Base-by-base conservation (phyloP, 2,113 vertebrate species). In the Benitochromis conjunctus region DNA sequence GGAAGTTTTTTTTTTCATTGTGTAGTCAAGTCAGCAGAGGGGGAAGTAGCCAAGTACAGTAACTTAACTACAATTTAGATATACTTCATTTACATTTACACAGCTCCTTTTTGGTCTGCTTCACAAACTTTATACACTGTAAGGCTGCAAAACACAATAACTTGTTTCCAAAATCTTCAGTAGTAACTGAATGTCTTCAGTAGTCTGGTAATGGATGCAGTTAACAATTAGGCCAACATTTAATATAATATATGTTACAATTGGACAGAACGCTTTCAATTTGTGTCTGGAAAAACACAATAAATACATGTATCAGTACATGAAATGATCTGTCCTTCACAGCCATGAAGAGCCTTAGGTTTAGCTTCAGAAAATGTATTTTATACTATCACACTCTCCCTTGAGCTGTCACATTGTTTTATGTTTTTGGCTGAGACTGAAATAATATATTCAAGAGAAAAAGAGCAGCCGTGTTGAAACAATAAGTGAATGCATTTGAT, bases 181-280 rank as follows among this genome's bases (percentile, higher is more conserved):
- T 14, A 48, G 1, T 48, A 16, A 48, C 46, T 48, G 46, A 48
- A 16, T 16, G 46, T 51, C 46, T 51, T 51, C 16, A 71, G 38
- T 46, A 71, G 21, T 0, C 21, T 71, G 24, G 18, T 18, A 6
- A 71, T 3, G 31, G 31, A 64, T 24, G 1, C 10, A 29, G 29
- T 29, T 29, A 29, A 29, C 29, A 29, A 29, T 29, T 29, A 29
- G 29, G 34, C 34, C 7, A 6, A 36, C 6, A 66, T 41, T 66
- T 66, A 66, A 66, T 66, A 66, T 66, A 21, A 21, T 41, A 41
- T 41, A 41, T 66, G 34, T 66, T 66, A 14, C 21, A 41, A 66
- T 21, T 41, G 4, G 11, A 21, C 0, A 12, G 60, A 64, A 64
- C n/a, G 12, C 0, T n/a, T 64, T 1, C 4, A n/a, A n/a, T 64